Evolutionary conservation across 1,140 invertebrate species (phyloP).

Genomic region (Atta cephalotes): DNA sequence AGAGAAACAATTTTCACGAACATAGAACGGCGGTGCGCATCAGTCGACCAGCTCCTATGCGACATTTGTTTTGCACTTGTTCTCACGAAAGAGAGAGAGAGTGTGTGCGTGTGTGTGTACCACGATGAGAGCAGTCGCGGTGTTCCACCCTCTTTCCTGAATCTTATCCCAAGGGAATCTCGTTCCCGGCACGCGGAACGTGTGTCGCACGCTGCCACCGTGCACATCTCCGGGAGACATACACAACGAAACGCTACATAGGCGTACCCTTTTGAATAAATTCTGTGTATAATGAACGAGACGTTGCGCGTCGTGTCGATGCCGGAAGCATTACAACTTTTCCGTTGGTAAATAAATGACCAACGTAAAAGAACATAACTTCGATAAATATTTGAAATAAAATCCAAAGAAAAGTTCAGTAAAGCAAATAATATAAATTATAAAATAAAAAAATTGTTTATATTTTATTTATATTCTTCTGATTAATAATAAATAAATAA

Average conservation of each 20-base stretch:
- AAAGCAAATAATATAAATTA: neutral
- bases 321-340: neutral
- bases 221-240: slow-evolving; percentile 29
- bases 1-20: slow-evolving; percentile 68
- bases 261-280: slow-evolving; percentile 62
- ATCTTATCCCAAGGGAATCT: slow-evolving; percentile 77
- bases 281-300: slow-evolving; percentile 18
- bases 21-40: slow-evolving; percentile 47
- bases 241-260: slow-evolving; percentile 64
- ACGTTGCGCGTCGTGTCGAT: neutral
- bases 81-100: slow-evolving; percentile 80
- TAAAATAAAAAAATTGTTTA: neutral
- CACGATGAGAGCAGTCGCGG: slow-evolving; percentile 71
- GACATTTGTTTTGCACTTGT: slow-evolving; percentile 84
- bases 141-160: slow-evolving; percentile 77
- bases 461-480: neutral
- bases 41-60: slow-evolving; percentile 73
- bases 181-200: slow-evolving; percentile 73
- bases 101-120: neutral
- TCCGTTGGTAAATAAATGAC: neutral
- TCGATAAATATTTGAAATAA: slow-evolving; percentile 6
- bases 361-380: neutral
- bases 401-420: neutral
- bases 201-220: slow-evolving; percentile 76
- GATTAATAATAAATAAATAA: neutral